These are phyloP conservation scores for Lordiphosa fenestrarum DNA, from an alignment of 2,888 invertebrate species.

Conservation along the genomic window DNA sequence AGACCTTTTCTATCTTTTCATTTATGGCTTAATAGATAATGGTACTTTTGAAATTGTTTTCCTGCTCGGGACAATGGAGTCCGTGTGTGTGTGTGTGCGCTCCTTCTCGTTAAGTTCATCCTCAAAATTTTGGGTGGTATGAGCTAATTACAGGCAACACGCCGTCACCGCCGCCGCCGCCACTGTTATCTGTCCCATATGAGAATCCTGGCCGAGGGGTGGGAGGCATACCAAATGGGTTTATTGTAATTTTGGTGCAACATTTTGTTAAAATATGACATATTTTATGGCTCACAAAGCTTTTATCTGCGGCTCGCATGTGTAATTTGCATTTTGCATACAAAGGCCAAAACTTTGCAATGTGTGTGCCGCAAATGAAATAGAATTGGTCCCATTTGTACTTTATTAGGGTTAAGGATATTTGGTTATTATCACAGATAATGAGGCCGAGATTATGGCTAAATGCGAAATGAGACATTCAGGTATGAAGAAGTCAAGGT, in stretches of 20 bases:
- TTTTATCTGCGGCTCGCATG: constrained; percentile 64
- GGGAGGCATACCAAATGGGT: constrained; percentile 68
- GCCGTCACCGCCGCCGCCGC: constrained; percentile 6
- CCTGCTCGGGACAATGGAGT: constrained; percentile 16
- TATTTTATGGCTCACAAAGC: constrained; percentile 76
- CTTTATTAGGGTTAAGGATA: constrained; percentile 72
- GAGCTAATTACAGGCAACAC: constrained; percentile 50
- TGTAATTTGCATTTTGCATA: constrained; percentile 65
- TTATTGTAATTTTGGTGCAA: constrained; percentile 75
- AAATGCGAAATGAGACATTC: constrained; percentile 10
- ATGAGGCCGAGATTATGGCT: constrained; percentile 25
- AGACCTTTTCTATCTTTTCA: constrained; percentile 46
- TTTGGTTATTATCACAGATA: constrained; percentile 50
- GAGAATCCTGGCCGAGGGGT: constrained; percentile 37
- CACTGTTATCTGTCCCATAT: constrained; percentile 67
- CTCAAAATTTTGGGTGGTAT: constrained; percentile 2
- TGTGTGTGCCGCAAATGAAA: constrained; percentile 61
- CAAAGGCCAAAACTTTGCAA: constrained; percentile 28
- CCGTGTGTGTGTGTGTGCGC: constrained; percentile 11
- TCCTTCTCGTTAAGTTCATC: background rate
- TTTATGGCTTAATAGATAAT: constrained; percentile 69
- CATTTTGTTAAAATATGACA: constrained; percentile 78
- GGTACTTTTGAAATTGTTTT: constrained; percentile 62
- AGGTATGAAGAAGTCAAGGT: constrained; percentile 13
- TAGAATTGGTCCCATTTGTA: constrained; percentile 77